phyloP scores from a whole-genome alignment of 92 coral and sea anemone genomes.

The Palythoa heliodiscus region DNA sequence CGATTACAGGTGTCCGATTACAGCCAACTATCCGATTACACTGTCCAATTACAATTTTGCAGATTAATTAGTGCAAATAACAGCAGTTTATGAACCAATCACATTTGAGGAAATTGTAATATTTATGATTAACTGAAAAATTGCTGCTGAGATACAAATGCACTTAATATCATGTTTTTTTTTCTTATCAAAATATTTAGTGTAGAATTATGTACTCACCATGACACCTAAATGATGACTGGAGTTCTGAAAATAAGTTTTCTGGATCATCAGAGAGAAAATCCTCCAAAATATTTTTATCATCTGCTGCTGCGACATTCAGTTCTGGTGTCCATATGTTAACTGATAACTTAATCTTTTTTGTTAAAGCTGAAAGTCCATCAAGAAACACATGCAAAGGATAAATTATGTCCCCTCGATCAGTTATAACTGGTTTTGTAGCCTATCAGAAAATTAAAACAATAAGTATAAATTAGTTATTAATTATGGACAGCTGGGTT shows the following conservation, averaged over 20 bases:
- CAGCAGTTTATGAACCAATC: too few species aligned
- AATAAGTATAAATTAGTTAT: background rate
- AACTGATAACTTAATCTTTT: constrained; percentile 78
- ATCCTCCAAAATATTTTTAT: constrained; percentile 41
- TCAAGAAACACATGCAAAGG: constrained; percentile 77
- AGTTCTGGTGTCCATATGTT: constrained; percentile 91
- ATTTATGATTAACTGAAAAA: too few species aligned
- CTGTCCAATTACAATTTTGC: too few species aligned
- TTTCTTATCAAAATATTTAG: too few species aligned
- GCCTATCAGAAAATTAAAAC: constrained; percentile 1
- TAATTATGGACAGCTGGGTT: background rate
- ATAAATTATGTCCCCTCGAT: constrained; percentile 80
- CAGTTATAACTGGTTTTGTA: constrained; percentile 65
- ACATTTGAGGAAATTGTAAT: too few species aligned
- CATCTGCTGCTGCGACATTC: constrained; percentile 47
- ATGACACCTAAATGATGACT: constrained; percentile 78
- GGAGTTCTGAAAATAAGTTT: constrained; percentile 60
- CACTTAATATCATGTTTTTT: too few species aligned
- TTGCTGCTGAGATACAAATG: too few species aligned
- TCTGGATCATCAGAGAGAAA: constrained; percentile 73
- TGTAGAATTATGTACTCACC: constrained; percentile 49
- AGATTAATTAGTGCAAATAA: too few species aligned
- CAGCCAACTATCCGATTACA: too few species aligned
- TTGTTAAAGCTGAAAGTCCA: constrained; percentile 75
- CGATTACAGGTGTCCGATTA: too few species aligned